Base-by-base conservation (phyloP, 92 coral and sea anemone genomes). In the Siderastrea siderea region DNA sequence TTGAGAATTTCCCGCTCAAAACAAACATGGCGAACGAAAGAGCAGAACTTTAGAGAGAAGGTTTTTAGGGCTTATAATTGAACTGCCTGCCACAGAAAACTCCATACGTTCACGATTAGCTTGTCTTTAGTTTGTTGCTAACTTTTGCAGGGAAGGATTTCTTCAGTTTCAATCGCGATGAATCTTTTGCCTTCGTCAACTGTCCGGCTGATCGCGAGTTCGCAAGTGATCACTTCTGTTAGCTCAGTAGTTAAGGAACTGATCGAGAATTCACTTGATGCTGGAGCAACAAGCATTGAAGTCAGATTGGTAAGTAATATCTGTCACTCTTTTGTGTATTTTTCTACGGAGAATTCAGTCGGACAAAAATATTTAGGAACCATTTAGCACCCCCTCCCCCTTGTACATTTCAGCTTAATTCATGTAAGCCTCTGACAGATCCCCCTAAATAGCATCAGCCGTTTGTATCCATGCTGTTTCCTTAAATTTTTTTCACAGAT, bases 251-350 rank as follows among this genome's bases (percentile, higher is more conserved):
- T 95, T 8, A 97, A 97, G 81, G 99, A 97, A 84, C 94, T 97
- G 50, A 86, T 97, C 8, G 99, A 97, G 72, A 97, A 97, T 78
- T 86, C 99, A 7, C 88, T 97, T n/a, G 99, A 97, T 87, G 99
- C 99, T 45, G 95, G 96, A 8, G 99, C 99, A 50, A 84, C 92
- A 11, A 95, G 84, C 78, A 74, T 97, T 12, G 98, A 95, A 84
- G 87, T 97, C 61, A 97, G 94, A 83, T 87, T 97, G 93, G 99
- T 97, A 68, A 70, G 98, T 88, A 12, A 9, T 6, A 1, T 19
- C 9, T 79, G 13, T 51, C 46, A 1, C 0, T 54, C 45, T 15
- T 64, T 26, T 26, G 38, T 26, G 38, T 26, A 26, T 26, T 26
- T 26, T 26, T 26, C 38, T 26, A 26, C 38, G 38, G 38, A 26